Base-by-base conservation (phyloP, 2,113 vertebrate species). In the Dicaeum eximium region DNA sequence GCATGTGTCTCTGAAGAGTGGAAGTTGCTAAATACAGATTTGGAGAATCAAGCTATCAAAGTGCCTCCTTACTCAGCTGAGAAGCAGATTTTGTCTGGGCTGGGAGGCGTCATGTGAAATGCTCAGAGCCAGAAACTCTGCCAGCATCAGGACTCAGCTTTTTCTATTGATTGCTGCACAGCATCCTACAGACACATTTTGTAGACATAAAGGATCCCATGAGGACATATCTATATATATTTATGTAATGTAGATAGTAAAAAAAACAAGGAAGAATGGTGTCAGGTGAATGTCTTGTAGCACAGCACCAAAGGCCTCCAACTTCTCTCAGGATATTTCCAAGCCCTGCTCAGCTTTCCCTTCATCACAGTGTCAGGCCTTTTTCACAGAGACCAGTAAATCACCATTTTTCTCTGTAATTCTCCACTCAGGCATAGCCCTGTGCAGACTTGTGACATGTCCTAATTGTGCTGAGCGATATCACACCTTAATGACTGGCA, bases 401-500 rank as follows among this genome's bases (percentile, higher is more conserved):
- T 79, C 73, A 74, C 47, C 58, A 35, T 80, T 93, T 90, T 91
- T 44, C 64, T 89, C 80, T 86, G 80, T 82, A 94, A 57, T 82
- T 90, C 91, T 85, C 79, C 88, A 81, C 42, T 86, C 70, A 86
- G 61, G 78, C 61, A 80, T 40, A 62, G 81, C 53, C 77, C 70
- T 78, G 51, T 65, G 54, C 58, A 87, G 72, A 38, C 83, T 65
- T 92, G 62, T 88, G 96, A 94, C 31, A 25, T 53, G 60, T 85
- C 86, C 85, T 93, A 90, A 88, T 89, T 77, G 56, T 81, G 72
- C 61, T 56, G 80, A 95, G 70, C 16, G 1, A 60, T 85, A 73
- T 60, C 85, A 75, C 77, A 92, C 73, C 77, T 84, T 93, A 94
- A 94, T 81, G 87, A 95, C 88, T 54, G 70, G 84, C 77, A 93